Base-by-base conservation (phyloP, 2,797 vertebrate genomes). In the Microctenopoma steveboyesi region DNA sequence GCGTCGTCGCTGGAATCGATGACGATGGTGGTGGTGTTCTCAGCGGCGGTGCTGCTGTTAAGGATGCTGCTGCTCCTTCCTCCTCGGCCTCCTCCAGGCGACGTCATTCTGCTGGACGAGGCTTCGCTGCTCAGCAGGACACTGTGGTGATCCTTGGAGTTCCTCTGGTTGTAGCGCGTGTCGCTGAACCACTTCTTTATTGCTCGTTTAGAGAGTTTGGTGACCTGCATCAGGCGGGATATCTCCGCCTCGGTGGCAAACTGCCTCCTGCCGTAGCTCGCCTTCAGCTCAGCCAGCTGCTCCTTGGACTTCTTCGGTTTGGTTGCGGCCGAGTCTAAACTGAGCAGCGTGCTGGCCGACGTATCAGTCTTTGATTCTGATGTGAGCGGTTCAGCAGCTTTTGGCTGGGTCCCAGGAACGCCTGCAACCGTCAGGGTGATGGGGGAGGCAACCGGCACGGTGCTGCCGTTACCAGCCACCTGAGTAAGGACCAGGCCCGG, bases 111-210 rank as follows among this genome's bases (percentile, higher is more conserved):
- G 62, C 63, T 1, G 4, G 74, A 11, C 0, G 55, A 1, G 2
- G 55, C 7, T 0, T 85, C 82, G 3, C 61, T 54, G 3, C 61
- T 54, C 64, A 84, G 67, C 50, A 79, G 68, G 13, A 84, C 45
- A 1, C 84, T 78, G 48, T 97, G 96, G 76, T 95, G 97, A 69
- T 98, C 96, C 88, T 95, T 97, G 0, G 98, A 96, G 89, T 98
- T 99, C 79, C 97, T 95, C 92, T 99, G 98, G 88, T 99, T 99
- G 91, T 99, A 99, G 62, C 98, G 94, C 0, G 97, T 99, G 85
- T 99, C 98, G 0, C 98, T 99, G 88, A 99, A 99, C 98, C 98
- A 99, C 79, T 99, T 99, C 87, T 99, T 99, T 83, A 99, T 99
- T 62, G 98, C 98, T 4, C 97, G 96, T 86, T 98, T 98, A 9